phyloP scores from a whole-genome alignment of 2,797 vertebrate species.

The Chaunax sp. region DNA sequence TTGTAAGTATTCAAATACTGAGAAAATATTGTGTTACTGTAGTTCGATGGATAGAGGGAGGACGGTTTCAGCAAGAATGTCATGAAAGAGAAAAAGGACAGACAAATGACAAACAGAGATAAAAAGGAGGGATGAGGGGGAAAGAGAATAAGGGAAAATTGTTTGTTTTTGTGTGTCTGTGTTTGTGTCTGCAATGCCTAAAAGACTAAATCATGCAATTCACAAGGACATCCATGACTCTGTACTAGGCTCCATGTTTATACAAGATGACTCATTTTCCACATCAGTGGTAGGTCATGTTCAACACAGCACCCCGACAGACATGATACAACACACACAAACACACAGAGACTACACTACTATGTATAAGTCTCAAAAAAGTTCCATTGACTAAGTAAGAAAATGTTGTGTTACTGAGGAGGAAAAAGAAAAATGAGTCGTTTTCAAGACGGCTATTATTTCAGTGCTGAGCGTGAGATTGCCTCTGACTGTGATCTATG shows the following conservation, averaged over 20 bases:
- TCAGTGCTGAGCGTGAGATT: conserved; percentile 60
- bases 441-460: conserved; percentile 69
- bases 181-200: not conserved
- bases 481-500: conserved; percentile 68
- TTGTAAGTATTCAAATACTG: too few relatives aligned
- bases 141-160: too few relatives aligned
- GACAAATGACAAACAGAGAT: not conserved
- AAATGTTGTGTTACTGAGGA: conserved; percentile 12
- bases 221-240: conserved; percentile 35
- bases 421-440: conserved; percentile 61
- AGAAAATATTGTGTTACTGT: too few relatives aligned
- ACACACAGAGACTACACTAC: not conserved
- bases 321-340: conserved; percentile 17
- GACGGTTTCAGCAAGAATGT: not conserved
- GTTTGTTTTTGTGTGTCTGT: not conserved
- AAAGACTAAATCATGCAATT: conserved; percentile 9
- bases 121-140: too few relatives aligned
- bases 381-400: not conserved
- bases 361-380: conserved; percentile 18
- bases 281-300: conserved; percentile 47
- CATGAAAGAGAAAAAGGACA: not conserved
- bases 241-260: conserved; percentile 9
- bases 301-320: conserved; percentile 27
- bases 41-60: too few relatives aligned
- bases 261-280: conserved; percentile 60